Evolutionary conservation across 1,140 invertebrate species (phyloP).

Genomic region (Oreohelix idahoensis): DNA sequence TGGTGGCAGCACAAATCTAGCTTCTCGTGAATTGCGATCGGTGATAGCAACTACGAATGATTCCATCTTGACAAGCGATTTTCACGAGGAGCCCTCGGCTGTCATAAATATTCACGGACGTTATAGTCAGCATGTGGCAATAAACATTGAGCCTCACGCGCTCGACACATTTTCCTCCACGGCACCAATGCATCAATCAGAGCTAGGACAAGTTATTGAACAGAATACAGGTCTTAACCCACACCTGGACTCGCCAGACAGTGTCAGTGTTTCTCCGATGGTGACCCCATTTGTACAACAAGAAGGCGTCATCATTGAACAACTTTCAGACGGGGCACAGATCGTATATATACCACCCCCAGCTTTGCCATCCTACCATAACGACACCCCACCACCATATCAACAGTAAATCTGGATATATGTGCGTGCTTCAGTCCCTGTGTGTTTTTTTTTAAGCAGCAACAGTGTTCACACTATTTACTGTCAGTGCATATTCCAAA

Average conservation of each 20-base stretch:
- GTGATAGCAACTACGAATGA: too few species aligned
- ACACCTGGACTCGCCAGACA: not conserved
- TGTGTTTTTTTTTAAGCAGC: too few species aligned
- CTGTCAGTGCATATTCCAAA: too few species aligned
- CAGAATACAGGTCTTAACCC: not conserved
- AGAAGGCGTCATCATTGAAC: not conserved
- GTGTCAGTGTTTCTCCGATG: not conserved
- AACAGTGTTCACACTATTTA: too few species aligned
- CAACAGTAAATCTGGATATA: not conserved
- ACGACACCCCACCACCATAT: not conserved
- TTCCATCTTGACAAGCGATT: not conserved
- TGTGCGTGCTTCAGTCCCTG: not conserved
- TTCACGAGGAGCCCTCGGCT: not conserved
- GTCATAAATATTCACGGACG: not conserved
- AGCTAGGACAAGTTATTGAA: not conserved
- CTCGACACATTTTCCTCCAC: not conserved
- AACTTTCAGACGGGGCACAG: conserved; percentile 1
- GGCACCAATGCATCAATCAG: not conserved
- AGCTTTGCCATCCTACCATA: not conserved
- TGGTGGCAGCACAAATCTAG: too few species aligned
- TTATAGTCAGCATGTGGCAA: not conserved
- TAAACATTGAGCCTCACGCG: not conserved
- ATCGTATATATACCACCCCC: not conserved
- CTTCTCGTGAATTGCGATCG: too few species aligned
- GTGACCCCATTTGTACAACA: not conserved